These are phyloP conservation scores for Heteronetta atricapilla DNA, from an alignment of 2,113 vertebrate genomes.

Conservation along the genomic window DNA sequence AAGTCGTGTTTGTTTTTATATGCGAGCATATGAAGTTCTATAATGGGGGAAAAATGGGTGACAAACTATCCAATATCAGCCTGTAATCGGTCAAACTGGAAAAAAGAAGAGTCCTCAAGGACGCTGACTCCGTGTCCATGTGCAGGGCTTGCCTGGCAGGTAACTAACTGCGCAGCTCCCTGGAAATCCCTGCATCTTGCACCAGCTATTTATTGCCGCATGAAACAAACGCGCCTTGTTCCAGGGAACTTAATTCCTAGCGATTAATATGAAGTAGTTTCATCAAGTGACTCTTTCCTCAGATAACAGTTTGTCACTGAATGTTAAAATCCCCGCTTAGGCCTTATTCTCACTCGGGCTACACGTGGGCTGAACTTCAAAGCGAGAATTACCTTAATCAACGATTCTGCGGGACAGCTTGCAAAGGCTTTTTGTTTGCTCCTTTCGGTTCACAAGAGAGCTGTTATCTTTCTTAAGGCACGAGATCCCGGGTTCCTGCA, in stretches of 20 bases:
- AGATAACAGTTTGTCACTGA: not conserved
- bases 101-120: not conserved
- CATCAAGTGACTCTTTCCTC: not conserved
- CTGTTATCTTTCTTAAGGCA: not conserved
- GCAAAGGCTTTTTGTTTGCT: not conserved
- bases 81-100: not conserved
- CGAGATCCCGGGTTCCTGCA: not conserved
- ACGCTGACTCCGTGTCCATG: not conserved
- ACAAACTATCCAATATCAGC: not conserved
- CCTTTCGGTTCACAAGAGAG: not conserved
- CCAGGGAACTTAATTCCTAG: not conserved
- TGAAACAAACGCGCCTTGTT: slow-evolving; percentile 12
- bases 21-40: not conserved
- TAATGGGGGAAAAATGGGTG: not conserved
- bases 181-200: not conserved
- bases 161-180: not conserved
- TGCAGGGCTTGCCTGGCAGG: not conserved
- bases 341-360: not conserved
- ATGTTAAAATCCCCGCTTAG: not conserved
- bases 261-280: slow-evolving; percentile 30
- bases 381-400: not conserved
- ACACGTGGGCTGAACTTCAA: not conserved
- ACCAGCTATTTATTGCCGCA: not conserved
- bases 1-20: slow-evolving; percentile 32
- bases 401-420: not conserved